These are phyloP conservation scores for Pycnonotus jocosus DNA, from an alignment of 2,113 vertebrate species.

Conservation along the genomic window DNA sequence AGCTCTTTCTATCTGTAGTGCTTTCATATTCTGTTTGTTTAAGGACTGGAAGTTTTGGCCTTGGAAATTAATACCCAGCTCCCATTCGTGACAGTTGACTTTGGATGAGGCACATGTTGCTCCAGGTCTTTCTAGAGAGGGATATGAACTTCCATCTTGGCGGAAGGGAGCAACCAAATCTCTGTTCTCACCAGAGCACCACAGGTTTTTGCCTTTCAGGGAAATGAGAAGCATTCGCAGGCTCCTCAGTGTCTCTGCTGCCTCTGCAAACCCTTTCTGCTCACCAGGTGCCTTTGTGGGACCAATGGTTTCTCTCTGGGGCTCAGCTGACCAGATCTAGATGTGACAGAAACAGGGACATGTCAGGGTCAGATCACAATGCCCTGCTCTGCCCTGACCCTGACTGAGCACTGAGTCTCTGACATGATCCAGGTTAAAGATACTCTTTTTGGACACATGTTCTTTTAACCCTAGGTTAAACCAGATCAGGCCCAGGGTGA, in stretches of 20 bases:
- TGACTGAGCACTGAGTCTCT: background rate
- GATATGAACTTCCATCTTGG: background rate
- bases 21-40: background rate
- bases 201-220: background rate
- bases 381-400: background rate
- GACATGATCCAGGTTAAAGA: background rate
- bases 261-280: background rate
- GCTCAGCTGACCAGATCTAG: background rate
- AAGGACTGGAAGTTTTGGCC: background rate
- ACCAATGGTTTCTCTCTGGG: background rate
- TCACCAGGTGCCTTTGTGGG: background rate
- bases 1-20: background rate
- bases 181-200: background rate
- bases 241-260: background rate
- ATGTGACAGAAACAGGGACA: background rate
- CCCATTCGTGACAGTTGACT: background rate
- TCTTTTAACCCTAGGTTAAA: background rate
- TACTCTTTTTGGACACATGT: background rate
- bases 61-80: background rate
- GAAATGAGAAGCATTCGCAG: background rate
- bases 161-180: background rate
- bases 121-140: background rate
- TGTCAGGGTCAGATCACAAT: background rate
- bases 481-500: accelerated
- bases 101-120: background rate